Base-by-base conservation (phyloP, 2,113 vertebrate species). In the Mirounga angustirostris region DNA sequence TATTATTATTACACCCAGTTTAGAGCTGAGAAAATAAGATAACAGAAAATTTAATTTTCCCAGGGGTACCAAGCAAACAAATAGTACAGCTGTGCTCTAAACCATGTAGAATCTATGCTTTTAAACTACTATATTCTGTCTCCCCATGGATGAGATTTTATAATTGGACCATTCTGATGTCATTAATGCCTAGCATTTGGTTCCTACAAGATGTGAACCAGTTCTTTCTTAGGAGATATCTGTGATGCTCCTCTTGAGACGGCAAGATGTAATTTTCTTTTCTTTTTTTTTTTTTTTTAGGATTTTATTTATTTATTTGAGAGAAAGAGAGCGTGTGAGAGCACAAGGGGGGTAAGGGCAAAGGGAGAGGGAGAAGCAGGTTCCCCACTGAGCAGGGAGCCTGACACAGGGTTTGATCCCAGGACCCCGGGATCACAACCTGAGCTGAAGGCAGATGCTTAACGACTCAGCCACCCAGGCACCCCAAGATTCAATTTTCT, bases 11-110 rank as follows among this genome's bases (percentile, higher is more conserved):
- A 59, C 13, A 26, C 3, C 15, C 36, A 97, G 63, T 92, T 87
- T 81, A 58, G 18, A 88, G 40, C 94, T 86, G 30, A 73, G 89
- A 92, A 76, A 85, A 84, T 22, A 71, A 61, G 88, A 69, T 94
- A 81, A 78, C 2, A 26, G 9, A 86, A 21, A 79, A 63, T 40
- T 89, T 92, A 67, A 69, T 85, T 96, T 96, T 85, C 24, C 50
- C 15, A 52, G 43, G 10, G 1, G 19, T 22, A 52, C 8, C 6
- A 74, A 33, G 28, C 73, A 43, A 93, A 94, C 81, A 10, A 90
- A 46, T 18, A 3, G 18, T 18, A 90, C 59, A 74, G 58, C 52
- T 90, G 2, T 85, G 63, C 16, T 67, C 46, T 58, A 18, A 92
- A 71, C 12, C 16, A 30, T 33, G 12, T 13, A 87, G 4, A 50